These are phyloP conservation scores for Myrmophylax atrothorax DNA, from an alignment of 2,113 vertebrate species.

Conservation along the genomic window DNA sequence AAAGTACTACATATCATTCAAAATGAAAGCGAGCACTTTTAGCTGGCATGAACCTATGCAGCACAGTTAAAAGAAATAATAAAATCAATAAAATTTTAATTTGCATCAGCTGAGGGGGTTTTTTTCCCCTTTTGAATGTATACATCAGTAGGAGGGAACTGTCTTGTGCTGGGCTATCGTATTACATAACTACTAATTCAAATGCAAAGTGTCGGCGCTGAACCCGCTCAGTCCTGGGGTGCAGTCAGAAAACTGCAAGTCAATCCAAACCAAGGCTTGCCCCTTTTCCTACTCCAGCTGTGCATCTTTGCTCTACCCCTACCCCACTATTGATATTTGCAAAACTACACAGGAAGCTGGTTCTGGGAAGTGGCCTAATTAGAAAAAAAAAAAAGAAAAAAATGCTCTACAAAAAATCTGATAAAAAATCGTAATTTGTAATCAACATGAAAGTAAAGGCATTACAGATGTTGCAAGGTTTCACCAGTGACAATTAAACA, in stretches of 20 bases:
- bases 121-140: background rate
- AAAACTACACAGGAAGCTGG: background rate
- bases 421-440: background rate
- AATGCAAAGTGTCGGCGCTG: background rate
- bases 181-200: background rate
- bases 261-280: background rate
- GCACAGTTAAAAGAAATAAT: background rate
- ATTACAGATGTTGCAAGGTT: background rate
- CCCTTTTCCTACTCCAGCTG: background rate
- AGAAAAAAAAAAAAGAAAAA: background rate
- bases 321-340: background rate
- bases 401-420: background rate
- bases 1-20: background rate
- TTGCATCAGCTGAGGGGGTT: background rate
- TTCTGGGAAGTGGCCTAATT: background rate
- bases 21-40: background rate
- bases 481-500: background rate
- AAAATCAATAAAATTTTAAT: background rate
- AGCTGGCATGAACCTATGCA: background rate
- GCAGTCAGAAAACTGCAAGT: background rate
- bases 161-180: background rate
- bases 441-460: background rate
- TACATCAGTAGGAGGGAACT: background rate
- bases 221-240: background rate
- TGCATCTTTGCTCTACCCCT: background rate